Base-by-base conservation (phyloP, 2,797 vertebrate species). In the Falco concolor region DNA sequence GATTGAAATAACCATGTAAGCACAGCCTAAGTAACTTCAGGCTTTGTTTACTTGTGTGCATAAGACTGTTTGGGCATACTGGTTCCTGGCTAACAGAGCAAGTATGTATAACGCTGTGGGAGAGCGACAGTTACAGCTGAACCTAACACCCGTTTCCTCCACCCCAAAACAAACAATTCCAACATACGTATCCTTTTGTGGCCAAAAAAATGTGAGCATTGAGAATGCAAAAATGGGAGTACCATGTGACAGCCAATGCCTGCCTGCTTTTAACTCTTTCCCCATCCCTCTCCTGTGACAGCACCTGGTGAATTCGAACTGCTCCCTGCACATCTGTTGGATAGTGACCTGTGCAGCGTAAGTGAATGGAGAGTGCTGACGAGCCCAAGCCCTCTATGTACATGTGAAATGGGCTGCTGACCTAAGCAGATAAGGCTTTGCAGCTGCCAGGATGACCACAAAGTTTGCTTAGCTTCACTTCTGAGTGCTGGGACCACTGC, bases 261-360 rank as follows among this genome's bases (percentile, higher is more conserved):
- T 36, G 3, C 40, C 45, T 89, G 20, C 56, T 70, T 93, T 45
- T 63, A 77, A 61, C 49, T 80, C 56, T 84, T 76, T 61, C 50
- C 24, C 15, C 23, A 44, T 74, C 30, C 10, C 9, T 75, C 19
- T 87, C 40, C 68, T 82, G 32, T 68, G 70, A 32, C 59, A 69
- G 38, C 1, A 0, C 45, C 47, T 79, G n/a, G 18, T 63, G 75
- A 76, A 44, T 68, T 78, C 25, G 9, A 32, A 30, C 50, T 64
- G 36, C 27, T 59, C 15, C 25, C 34, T 76, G 45, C 22, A 4
- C 25, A 18, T 44, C 32, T 36, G 11, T 32, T 73, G 56, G 24
- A 28, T 25, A 47, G 27, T 0, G 1, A 45, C 17, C 44, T 0
- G 0, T 44, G 15, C 47, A 56, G 68, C 20, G 12, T 52, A 34